Base-by-base conservation (phyloP, 2,113 vertebrate genomes). In the Tyto alba region DNA sequence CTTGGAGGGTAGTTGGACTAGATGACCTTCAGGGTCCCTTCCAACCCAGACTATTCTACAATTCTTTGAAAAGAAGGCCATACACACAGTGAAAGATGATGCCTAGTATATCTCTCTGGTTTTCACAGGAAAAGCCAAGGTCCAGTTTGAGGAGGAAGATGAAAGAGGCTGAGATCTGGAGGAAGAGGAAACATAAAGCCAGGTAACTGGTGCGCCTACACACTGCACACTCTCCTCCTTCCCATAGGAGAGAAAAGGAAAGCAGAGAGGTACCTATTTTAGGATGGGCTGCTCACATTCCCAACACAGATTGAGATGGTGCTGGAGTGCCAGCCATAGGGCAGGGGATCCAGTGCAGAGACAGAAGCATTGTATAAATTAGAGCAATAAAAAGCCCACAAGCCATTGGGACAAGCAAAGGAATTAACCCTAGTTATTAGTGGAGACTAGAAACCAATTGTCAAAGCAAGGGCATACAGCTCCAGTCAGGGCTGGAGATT, bases 401-500 rank as follows among this genome's bases (percentile, higher is more conserved):
- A 32, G 89, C 82, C 64, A 72, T 60, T 1, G 0, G 72, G 52
- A 78, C 63, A 91, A 86, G 88, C 62, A 79, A 93, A 95, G 85
- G 73, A 95, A 95, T 97, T 96, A 96, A 96, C 89, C 76, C 47
- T 86, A 86, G 79, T 95, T 96, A 94, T 69, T 89, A 93, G 47
- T 25, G 10, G 87, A 92, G 88, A 96, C 78, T 93, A 83, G 87
- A 93, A 93, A 90, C 50, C 79, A 91, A 96, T 95, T 92, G 92
- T 91, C 92, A 97, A 96, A 96, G 76, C 59, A 96, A 95, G 85
- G 95, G 81, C 85, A 85, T 56, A 63, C 29, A 83, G 71, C 41
- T n/a, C 25, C 13, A 36, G 59, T 86, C 0, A 0, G 72, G 55
- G 45, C 30, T 91, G 91, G 84, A 81, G 82, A 85, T 80, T 89